phyloP scores from a whole-genome alignment of 2,888 invertebrate genomes.

The Dryadula phaetusa region DNA sequence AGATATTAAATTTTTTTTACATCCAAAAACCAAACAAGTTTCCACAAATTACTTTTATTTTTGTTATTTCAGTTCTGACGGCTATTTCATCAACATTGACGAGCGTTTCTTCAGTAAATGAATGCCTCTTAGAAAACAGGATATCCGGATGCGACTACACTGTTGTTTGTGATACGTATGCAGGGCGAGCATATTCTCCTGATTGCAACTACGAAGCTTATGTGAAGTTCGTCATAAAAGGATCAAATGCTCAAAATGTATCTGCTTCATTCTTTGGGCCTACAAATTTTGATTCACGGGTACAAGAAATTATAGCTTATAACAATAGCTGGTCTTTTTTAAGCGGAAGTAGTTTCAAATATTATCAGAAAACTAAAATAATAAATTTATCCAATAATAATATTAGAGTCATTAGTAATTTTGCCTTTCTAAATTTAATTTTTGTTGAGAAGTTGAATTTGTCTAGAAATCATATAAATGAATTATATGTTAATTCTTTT shows the following conservation, averaged over 20 bases:
- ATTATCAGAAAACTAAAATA: conserved; percentile 55
- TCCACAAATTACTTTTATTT: too few relatives aligned
- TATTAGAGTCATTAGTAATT: conserved; percentile 57
- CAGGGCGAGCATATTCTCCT: conserved; percentile 55
- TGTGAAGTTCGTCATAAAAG: conserved; percentile 59
- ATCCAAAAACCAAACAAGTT: too few relatives aligned
- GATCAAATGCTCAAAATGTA: conserved; percentile 51
- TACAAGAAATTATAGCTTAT: conserved; percentile 57
- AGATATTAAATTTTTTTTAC: too few relatives aligned
- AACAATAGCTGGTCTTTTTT: conserved; percentile 60
- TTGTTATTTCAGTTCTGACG: conserved; percentile 42
- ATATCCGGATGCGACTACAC: conserved; percentile 58
- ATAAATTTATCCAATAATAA: conserved; percentile 61
- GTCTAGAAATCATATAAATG: conserved; percentile 61
- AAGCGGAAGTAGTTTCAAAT: conserved; percentile 57
- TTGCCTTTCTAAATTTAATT: conserved; percentile 58
- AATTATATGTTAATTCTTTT: conserved; percentile 55
- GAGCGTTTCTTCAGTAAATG: conserved; percentile 42
- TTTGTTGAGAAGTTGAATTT: conserved; percentile 58
- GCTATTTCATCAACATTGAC: conserved; percentile 50
- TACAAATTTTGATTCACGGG: conserved; percentile 71
- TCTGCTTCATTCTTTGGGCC: conserved; percentile 63
- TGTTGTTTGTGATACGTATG: conserved; percentile 54
- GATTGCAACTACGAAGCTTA: conserved; percentile 55
- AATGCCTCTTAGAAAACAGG: conserved; percentile 50